Evolutionary conservation across 2,888 invertebrate species (phyloP).

Genomic region (Crematogaster levior): DNA sequence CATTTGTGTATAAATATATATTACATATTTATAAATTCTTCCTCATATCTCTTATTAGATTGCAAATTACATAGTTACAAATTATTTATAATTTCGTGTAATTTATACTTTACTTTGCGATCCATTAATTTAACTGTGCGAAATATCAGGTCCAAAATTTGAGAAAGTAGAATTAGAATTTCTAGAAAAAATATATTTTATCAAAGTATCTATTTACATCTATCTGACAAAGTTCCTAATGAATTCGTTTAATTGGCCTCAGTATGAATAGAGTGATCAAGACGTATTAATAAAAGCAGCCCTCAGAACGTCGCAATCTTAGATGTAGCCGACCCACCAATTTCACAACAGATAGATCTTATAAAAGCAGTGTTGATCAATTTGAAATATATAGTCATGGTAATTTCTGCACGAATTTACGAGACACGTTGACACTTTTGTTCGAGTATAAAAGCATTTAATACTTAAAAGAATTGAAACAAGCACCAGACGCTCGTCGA

Average conservation of each 20-base stretch:
- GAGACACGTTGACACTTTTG: constrained; percentile 11
- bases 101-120: neutral
- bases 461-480: constrained; percentile 25
- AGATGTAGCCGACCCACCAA: neutral
- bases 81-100: neutral
- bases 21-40: neutral
- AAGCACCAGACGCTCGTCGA: neutral
- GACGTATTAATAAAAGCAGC: constrained; percentile 11
- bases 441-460: constrained; percentile 14
- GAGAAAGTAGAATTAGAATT: neutral
- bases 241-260: constrained; percentile 23
- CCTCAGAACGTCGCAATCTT: neutral
- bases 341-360: neutral
- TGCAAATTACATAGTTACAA: neutral
- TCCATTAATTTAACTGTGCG: neutral
- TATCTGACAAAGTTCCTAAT: constrained; percentile 8
- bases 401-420: constrained; percentile 1
- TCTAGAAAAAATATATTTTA: neutral
- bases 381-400: neutral
- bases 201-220: neutral
- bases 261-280: constrained; percentile 29
- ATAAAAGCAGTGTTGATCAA: neutral
- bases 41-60: neutral
- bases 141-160: neutral
- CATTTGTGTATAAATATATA: neutral